Percentiles rank a stretch among this genome's conserved stretches.
Conservation (phyloP, 2,888 invertebrate species). For the Lordiphosa fenestrarum region DNA sequence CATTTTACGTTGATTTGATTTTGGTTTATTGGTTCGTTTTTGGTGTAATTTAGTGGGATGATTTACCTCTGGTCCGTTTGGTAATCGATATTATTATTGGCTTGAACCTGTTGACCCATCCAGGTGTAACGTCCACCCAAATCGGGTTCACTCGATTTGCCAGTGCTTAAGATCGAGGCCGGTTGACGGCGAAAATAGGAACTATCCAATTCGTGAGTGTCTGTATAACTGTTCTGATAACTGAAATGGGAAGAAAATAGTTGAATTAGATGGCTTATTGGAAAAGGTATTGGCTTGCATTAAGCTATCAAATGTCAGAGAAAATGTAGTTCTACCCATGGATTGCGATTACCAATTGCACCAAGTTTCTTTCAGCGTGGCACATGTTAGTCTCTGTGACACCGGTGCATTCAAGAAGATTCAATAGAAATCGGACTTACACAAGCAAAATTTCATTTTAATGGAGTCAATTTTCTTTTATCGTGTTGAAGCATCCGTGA, state of each 20-base stretch:
- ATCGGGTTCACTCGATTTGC: constrained; percentile 57
- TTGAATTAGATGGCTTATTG: too few relatives aligned
- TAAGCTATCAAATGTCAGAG: too few relatives aligned
- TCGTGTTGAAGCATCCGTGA: too few relatives aligned
- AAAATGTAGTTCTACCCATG: too few relatives aligned
- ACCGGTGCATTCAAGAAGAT: too few relatives aligned
- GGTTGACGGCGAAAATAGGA: constrained; percentile 91
- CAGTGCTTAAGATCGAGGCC: constrained; percentile 86
- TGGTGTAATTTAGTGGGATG: background rate
- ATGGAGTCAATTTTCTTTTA: too few relatives aligned
- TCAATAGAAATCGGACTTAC: too few relatives aligned
- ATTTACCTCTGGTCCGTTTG: constrained; percentile 74
- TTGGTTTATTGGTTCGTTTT: constrained; percentile 17
- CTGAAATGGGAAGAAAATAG: constrained; percentile 28
- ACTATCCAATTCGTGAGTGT: constrained; percentile 86
- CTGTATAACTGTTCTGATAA: constrained; percentile 72
- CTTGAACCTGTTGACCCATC: constrained; percentile 43
- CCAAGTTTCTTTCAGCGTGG: too few relatives aligned
- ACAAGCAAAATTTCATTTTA: too few relatives aligned
- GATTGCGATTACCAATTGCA: too few relatives aligned
- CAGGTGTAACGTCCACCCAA: constrained; percentile 53
- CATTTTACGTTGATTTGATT: constrained; percentile 35
- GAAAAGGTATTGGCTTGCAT: too few relatives aligned
- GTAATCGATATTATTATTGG: constrained; percentile 60
- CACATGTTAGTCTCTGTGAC: too few relatives aligned